Percentiles rank a stretch among this genome's conserved stretches.
Evolutionary conservation across 2,888 invertebrate genomes (phyloP).

Genomic region (Ophion slaviceki): DNA sequence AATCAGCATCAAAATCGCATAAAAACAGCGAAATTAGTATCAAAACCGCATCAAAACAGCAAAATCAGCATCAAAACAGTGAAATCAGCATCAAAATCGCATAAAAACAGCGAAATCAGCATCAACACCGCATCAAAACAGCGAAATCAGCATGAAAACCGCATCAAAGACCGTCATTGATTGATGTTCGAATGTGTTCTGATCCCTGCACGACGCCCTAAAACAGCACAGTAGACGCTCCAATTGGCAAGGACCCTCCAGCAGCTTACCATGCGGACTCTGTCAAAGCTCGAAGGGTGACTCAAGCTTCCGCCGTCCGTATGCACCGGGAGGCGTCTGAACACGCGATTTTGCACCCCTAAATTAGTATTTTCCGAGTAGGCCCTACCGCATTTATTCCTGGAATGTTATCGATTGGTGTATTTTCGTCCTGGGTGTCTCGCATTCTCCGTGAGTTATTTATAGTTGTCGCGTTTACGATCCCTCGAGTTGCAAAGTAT

Average conservation of each 20-base stretch:
- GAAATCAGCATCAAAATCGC: too few relatives aligned
- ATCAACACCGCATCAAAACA: too few relatives aligned
- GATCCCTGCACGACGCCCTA: background rate
- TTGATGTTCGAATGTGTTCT: background rate
- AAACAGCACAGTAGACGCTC: background rate
- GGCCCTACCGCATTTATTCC: slow-evolving; percentile 10
- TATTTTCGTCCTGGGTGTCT: slow-evolving; percentile 50
- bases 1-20: background rate
- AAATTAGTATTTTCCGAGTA: slow-evolving; percentile 43
- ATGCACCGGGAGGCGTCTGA: background rate
- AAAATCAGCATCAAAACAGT: background rate
- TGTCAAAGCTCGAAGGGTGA: background rate
- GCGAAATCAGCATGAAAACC: background rate
- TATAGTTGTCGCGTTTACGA: slow-evolving; percentile 39
- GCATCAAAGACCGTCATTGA: background rate
- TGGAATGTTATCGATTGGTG: slow-evolving; percentile 56
- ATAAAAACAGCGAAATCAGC: too few relatives aligned
- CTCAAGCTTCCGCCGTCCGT: background rate
- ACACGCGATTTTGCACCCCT: slow-evolving; percentile 43
- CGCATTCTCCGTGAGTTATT: slow-evolving; percentile 28
- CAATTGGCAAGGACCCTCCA: background rate
- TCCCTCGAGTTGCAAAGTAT: background rate
- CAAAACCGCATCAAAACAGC: background rate
- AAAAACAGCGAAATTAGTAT: background rate
- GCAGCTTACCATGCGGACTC: background rate